Conservation (phyloP, 2,797 vertebrate species). For the Silurus aristotelis region DNA sequence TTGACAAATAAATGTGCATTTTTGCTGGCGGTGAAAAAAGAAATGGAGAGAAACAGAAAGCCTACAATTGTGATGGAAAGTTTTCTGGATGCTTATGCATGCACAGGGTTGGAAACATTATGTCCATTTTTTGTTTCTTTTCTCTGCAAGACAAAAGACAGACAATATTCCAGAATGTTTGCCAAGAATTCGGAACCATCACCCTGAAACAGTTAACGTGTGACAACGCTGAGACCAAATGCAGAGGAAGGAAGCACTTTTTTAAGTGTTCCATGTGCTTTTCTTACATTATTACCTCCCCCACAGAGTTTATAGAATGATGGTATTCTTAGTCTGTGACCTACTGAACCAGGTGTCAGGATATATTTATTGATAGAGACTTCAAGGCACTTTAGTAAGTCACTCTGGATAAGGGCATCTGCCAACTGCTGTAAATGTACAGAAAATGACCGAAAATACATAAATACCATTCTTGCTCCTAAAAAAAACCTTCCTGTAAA, state of each 20-base stretch:
- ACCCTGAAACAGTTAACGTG: slow-evolving; percentile 49
- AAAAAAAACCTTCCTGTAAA: neutral
- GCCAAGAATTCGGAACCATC: slow-evolving; percentile 52
- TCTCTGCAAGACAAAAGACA: slow-evolving; percentile 46
- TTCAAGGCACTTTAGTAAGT: too few species aligned
- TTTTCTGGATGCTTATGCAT: slow-evolving; percentile 25
- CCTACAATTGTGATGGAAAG: slow-evolving; percentile 7
- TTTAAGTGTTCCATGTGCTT: too few species aligned
- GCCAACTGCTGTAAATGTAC: too few species aligned
- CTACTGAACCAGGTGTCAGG: too few species aligned
- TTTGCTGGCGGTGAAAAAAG: neutral
- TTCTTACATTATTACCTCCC: too few species aligned
- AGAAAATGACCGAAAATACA: slow-evolving; percentile 22
- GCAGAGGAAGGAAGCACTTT: neutral
- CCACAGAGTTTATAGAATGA: too few species aligned
- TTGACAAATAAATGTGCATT: slow-evolving; percentile 7
- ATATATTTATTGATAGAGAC: too few species aligned
- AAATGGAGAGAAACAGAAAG: neutral
- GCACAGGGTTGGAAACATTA: slow-evolving; percentile 15
- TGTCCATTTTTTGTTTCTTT: slow-evolving; percentile 34
- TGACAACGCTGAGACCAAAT: slow-evolving; percentile 53
- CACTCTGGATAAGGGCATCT: too few species aligned
- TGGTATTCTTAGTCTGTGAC: too few species aligned
- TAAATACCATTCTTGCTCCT: neutral
- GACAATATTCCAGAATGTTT: slow-evolving; percentile 54